Evolutionary conservation across 1,140 invertebrate genomes (phyloP).

Genomic region (Tyrophagus putrescentiae): DNA sequence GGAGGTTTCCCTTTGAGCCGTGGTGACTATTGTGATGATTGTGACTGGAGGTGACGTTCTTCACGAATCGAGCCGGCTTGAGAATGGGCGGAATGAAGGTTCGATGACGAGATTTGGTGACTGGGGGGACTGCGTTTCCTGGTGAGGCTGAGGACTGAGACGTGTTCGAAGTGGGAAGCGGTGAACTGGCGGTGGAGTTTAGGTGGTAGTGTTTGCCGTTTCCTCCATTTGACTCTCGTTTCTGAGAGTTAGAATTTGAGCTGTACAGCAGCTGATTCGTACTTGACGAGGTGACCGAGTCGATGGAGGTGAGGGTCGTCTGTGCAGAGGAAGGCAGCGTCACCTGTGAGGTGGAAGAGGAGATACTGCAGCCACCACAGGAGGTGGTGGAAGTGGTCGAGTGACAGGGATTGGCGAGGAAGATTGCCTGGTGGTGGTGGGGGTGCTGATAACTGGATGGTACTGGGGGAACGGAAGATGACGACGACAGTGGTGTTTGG

Average conservation of each 20-base stretch:
- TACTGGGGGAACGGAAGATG: no score
- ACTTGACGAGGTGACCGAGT: background rate
- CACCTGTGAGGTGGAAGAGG: background rate
- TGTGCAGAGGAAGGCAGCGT: background rate
- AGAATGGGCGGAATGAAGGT: conserved; percentile 3
- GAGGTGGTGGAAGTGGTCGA: background rate
- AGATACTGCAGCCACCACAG: background rate
- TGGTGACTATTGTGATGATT: no score
- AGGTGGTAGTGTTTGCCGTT: background rate
- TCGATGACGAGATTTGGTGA: no score
- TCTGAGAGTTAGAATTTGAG: background rate
- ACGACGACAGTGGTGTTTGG: no score
- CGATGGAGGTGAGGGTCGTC: background rate
- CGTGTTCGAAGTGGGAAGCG: background rate
- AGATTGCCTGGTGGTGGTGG: background rate
- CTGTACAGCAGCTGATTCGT: background rate
- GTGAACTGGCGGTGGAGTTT: background rate
- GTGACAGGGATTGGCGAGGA: conserved; percentile 10
- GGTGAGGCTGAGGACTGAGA: background rate
- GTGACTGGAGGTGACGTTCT: no score
- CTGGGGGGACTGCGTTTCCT: no score
- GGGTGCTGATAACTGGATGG: no score
- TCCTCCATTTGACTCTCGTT: background rate
- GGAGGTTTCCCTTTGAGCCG: background rate
- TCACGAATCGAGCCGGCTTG: conserved; percentile 7